A percentile compares a stretch with the other conserved stretches of the same genome.
phyloP scores from a whole-genome alignment of 2,888 invertebrate genomes.

The Cephalotes varians region DNA sequence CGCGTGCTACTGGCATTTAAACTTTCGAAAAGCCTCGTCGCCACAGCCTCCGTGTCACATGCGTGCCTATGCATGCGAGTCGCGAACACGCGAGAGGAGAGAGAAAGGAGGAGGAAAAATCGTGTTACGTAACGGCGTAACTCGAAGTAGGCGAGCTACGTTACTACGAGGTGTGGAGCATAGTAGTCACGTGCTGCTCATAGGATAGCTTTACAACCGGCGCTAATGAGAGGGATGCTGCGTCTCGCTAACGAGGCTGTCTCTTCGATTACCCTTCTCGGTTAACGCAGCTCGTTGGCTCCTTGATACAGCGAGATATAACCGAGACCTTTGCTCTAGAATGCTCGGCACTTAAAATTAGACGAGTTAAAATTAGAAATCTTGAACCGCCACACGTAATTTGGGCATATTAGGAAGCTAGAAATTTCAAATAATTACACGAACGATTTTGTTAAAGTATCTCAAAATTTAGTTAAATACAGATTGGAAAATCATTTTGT shows the following conservation, averaged over 20 bases:
- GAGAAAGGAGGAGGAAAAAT: neutral
- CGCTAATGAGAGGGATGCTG: conserved; percentile 54
- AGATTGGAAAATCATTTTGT: too few species aligned
- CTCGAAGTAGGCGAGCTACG: conserved; percentile 65
- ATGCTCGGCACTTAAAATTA: neutral
- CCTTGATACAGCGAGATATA: conserved; percentile 52
- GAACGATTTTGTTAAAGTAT: too few species aligned
- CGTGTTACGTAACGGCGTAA: conserved; percentile 62
- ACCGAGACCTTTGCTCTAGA: conserved; percentile 9
- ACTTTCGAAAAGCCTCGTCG: conserved; percentile 1
- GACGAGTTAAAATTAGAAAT: neutral
- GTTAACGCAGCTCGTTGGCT: conserved; percentile 26
- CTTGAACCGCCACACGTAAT: neutral
- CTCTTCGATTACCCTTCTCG: conserved; percentile 28
- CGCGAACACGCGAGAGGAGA: neutral
- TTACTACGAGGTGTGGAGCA: conserved; percentile 38
- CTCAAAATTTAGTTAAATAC: too few species aligned
- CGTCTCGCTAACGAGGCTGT: conserved; percentile 39
- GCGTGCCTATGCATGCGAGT: conserved; percentile 4
- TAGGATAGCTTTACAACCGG: conserved; percentile 48
- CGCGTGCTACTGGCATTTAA: neutral
- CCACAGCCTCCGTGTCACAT: neutral
- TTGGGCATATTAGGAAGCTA: neutral
- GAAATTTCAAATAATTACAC: too few species aligned
- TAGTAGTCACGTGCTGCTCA: conserved; percentile 64